Evolutionary conservation across 2,797 vertebrate genomes (phyloP).

Genomic region (Hyperoplus lanceolatus): DNA sequence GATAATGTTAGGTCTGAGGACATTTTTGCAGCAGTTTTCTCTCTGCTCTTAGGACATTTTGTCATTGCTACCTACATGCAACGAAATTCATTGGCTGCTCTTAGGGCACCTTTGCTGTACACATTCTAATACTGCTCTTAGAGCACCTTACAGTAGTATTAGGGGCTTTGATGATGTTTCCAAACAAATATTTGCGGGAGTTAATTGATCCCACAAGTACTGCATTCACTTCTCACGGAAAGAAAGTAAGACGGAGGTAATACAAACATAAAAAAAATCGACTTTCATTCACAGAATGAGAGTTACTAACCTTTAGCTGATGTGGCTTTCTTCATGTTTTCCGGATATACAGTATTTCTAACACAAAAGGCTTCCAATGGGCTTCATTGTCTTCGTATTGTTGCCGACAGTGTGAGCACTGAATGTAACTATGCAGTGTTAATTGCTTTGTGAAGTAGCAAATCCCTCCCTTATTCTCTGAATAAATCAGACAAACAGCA

Average conservation of each 20-base stretch:
- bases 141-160: too few relatives aligned
- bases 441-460: background rate
- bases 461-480: background rate
- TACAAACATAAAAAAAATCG: background rate
- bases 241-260: background rate
- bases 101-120: too few relatives aligned
- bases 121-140: too few relatives aligned
- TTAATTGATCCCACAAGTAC: slow-evolving; percentile 67
- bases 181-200: slow-evolving; percentile 59
- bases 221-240: slow-evolving; percentile 41
- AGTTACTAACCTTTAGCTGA: slow-evolving; percentile 19
- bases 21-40: background rate
- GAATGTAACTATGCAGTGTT: background rate
- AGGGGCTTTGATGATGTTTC: slow-evolving; percentile 57
- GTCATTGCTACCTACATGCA: too few relatives aligned
- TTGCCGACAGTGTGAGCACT: background rate
- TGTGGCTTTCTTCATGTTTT: slow-evolving; percentile 6
- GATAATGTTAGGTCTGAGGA: too few relatives aligned
- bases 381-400: background rate
- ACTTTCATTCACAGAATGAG: background rate
- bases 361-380: background rate
- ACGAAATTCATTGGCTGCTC: too few relatives aligned
- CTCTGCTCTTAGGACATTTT: slow-evolving; percentile 16
- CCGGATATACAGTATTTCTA: background rate
- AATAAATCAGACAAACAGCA: background rate